Percentiles rank a stretch among this genome's conserved stretches.
Conservation (phyloP, 2,888 invertebrate genomes). For the Malthinus flaveolus region DNA sequence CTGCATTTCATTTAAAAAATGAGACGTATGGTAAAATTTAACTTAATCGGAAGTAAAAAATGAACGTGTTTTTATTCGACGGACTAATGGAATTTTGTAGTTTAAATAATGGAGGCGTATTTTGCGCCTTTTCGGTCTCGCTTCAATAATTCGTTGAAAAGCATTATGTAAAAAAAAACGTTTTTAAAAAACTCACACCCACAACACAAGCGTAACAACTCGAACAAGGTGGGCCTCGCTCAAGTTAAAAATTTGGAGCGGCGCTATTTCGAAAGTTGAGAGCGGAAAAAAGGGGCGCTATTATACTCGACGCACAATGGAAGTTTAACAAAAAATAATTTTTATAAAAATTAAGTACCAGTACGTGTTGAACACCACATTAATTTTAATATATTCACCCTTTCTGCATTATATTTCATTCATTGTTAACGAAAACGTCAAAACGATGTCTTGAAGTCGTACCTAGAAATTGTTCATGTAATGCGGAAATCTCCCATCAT, state of each 20-base stretch:
- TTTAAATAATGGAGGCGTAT: conserved; percentile 3
- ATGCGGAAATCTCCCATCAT: conserved; percentile 20
- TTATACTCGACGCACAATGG: no score
- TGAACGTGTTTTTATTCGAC: conserved; percentile 1
- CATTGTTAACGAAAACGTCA: conserved; percentile 25
- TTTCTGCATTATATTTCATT: conserved; percentile 15
- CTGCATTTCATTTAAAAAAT: background rate
- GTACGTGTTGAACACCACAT: conserved; percentile 8
- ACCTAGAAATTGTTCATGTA: conserved; percentile 19
- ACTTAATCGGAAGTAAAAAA: background rate
- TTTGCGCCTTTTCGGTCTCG: background rate
- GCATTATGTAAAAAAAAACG: background rate
- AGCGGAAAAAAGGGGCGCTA: no score
- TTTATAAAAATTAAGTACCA: background rate
- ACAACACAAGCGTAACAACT: no score
- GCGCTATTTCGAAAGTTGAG: no score
- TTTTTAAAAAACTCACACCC: no score
- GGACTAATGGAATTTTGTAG: background rate
- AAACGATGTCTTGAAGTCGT: conserved; percentile 11
- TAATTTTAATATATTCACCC: conserved; percentile 27
- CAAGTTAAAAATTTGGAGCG: no score
- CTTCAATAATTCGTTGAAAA: conserved; percentile 3
- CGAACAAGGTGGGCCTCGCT: no score
- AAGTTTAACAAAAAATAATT: background rate
- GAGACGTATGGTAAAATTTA: background rate